Evolutionary conservation across 1,140 invertebrate genomes (phyloP), one percentile per base, ranked within the genome.

Genomic region (Oscheius sp.): DNA sequence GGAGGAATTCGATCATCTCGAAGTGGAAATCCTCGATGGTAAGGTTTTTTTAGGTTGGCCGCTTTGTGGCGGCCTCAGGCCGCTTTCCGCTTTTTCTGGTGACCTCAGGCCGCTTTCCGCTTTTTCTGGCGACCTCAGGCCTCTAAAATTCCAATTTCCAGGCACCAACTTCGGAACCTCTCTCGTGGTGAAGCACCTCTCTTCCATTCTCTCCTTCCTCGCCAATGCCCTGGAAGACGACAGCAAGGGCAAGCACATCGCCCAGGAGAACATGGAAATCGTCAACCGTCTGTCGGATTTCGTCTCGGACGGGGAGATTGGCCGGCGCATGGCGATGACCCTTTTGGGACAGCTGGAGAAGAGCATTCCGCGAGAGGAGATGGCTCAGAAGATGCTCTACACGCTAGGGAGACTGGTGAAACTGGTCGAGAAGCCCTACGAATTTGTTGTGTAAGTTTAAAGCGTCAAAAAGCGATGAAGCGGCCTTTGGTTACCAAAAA

Each of bases 211-310:
- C 28, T 36, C 36, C 15, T 74, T 74, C 62, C 59, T 74, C 7
- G 59, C 65, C 2, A 46, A 62, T 34, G 29, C 49, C n/a, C 55
- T 74, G 13, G 72, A 74, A 23, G 49, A 62, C 28, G 55, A 74
- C 13, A 42, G n/a, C 38, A 42, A 42, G 49, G 23, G 15, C 23
- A 63, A 63, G 35, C 15, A 10, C 26, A 15, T 63, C 31, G 15
- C 32, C 7, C 7, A 13, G 20, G 61, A 63, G 18, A 63, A 34
- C 35, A 13, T 63, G 32, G 36, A 63, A 34, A 10, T 63, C 23
- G 20, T 63, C 7, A 63, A 63, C 31, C n/a, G 13, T 28, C 36
- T 71, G 23, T 63, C 46, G 13, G 69, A 71, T 3, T 71, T 64
- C 26, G 69, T 71, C 1, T 52, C 59, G 20, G 69, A 71, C 2